Base-by-base conservation (phyloP, 2,113 vertebrate genomes). In the Onychostoma macrolepis region DNA sequence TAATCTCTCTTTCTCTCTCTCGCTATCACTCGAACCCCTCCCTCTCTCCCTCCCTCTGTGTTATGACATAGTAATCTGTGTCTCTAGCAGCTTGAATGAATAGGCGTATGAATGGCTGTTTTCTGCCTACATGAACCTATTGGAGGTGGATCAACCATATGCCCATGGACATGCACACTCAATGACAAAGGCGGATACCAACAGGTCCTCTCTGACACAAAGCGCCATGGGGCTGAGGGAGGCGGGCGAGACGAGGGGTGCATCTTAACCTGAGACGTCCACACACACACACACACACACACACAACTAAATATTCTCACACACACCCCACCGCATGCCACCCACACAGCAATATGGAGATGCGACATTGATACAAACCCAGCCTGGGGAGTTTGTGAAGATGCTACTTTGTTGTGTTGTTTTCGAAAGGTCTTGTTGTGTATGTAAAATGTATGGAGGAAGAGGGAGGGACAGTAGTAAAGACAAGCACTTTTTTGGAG, bases 121-220 rank as follows among this genome's bases (percentile, higher is more conserved):
- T 99, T 98, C 98, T 99, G 97, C 96, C 96, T 98, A 98, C 97
- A 97, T 98, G 97, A 96, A 97, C 97, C 96, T 97, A 98, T 99
- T 98, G 94, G 96, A 95, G 95, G 93, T 94, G 96, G 96, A 96
- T 98, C 96, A 98, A 97, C 97, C 98, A 97, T 97, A 96, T 96
- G 96, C 94, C 96, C 96, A 97, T 95, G 89, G 96, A 98, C 97
- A 97, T 96, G 96, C 96, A 93, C 95, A 91, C 96, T 96, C 95
- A 97, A 93, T 92, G 90, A 89, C 85, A 84, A 80, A 87, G 87
- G 89, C 84, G 90, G 91, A 92, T 91, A 91, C 90, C 92, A 94
- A 93, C 94, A 92, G 92, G 93, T 91, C 91, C 92, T 72, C 90
- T 80, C 4, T 71, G 87, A 93, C 92, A 94, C 92, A 94, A 93